Evolutionary conservation across 2,797 vertebrate species (phyloP).

Genomic region (Megalops cyprinoides): DNA sequence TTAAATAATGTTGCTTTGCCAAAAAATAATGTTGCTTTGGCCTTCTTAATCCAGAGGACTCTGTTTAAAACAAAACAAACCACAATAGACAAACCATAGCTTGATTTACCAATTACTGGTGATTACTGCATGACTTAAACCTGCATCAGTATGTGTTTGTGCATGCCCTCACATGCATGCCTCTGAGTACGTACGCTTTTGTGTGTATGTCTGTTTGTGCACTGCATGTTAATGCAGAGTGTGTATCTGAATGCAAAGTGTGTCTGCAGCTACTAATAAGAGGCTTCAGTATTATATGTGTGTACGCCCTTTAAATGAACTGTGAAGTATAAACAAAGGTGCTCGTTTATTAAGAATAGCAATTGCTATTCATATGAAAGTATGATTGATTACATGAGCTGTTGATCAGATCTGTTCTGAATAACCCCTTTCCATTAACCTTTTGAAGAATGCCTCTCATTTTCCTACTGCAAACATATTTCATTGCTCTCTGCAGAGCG

Average conservation of each 20-base stretch:
- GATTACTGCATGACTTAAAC: neutral
- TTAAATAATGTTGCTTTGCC: too few species aligned
- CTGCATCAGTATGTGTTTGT: conserved; percentile 3
- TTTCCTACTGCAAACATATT: conserved; percentile 15
- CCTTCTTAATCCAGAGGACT: too few species aligned
- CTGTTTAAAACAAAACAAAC: neutral
- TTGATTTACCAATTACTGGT: neutral
- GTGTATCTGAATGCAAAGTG: neutral
- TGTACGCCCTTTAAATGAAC: conserved; percentile 24
- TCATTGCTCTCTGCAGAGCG: conserved; percentile 27
- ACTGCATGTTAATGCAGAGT: neutral
- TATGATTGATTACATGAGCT: neutral
- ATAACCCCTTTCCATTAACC: conserved; percentile 32
- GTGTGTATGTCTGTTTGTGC: neutral
- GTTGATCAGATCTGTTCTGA: conserved; percentile 27
- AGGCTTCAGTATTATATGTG: conserved; percentile 1
- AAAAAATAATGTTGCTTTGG: too few species aligned
- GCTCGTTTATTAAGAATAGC: conserved; percentile 6
- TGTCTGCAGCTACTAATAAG: neutral
- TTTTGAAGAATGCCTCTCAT: conserved; percentile 21
- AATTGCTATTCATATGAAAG: conserved; percentile 8
- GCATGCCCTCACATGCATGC: conserved; percentile 22
- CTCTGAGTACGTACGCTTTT: conserved; percentile 16
- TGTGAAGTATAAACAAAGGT: conserved; percentile 9
- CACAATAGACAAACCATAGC: neutral